Evolutionary conservation across 2,888 invertebrate genomes (phyloP).

Genomic region (Synergus umbraculus): DNA sequence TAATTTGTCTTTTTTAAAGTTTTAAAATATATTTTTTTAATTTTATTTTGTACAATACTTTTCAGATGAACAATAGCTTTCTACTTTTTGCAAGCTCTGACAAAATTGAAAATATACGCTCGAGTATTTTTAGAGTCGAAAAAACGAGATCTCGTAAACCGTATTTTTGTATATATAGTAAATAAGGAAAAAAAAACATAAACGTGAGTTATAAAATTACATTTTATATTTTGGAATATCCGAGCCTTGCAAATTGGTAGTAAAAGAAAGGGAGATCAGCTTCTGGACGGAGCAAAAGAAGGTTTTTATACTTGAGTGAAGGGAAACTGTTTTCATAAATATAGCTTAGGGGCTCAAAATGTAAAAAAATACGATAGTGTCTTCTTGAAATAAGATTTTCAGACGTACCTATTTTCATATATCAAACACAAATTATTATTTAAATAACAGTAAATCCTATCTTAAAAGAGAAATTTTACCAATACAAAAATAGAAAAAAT

Average conservation of each 20-base stretch:
- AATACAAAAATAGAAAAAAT: too few relatives aligned
- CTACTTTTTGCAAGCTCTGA: neutral
- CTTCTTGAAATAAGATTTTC: neutral
- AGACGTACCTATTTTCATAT: neutral
- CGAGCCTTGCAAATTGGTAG: neutral
- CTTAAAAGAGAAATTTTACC: too few relatives aligned
- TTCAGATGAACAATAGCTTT: too few relatives aligned
- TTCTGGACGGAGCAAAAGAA: neutral
- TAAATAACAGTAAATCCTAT: too few relatives aligned
- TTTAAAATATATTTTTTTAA: neutral
- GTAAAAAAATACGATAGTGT: neutral
- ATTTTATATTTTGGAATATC: neutral
- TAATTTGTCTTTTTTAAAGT: too few relatives aligned
- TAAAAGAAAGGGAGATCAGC: neutral
- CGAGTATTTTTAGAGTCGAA: neutral
- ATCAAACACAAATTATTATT: too few relatives aligned
- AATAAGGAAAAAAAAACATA: neutral
- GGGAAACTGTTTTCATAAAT: neutral
- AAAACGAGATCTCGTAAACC: neutral
- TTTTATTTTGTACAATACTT: too few relatives aligned
- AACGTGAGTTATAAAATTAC: neutral
- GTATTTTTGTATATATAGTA: neutral
- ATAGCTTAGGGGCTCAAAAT: neutral
- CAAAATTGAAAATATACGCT: neutral
- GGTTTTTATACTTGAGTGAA: neutral